Conservation (phyloP, 2,113 vertebrate genomes). For the Platichthys stellatus region DNA sequence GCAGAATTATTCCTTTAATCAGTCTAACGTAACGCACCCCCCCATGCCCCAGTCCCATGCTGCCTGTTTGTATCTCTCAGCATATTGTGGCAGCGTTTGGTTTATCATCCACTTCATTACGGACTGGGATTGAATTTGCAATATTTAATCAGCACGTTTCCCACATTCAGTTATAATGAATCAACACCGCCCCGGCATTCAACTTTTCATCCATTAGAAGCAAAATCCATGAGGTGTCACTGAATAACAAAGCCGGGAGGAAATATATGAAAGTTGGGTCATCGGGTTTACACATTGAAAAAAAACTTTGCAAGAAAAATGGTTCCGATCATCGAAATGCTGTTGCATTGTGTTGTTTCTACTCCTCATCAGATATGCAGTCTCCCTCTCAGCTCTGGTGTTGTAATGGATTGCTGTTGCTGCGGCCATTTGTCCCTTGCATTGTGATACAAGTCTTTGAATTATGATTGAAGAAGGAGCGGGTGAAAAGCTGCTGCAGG, state of each 20-base stretch:
- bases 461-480: constrained; percentile 47
- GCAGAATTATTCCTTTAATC: neutral
- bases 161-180: constrained; percentile 40
- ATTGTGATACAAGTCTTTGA: constrained; percentile 50
- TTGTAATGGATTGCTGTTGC: constrained; percentile 62
- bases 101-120: constrained; percentile 37
- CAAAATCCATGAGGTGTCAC: constrained; percentile 45
- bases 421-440: constrained; percentile 18
- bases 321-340: constrained; percentile 44
- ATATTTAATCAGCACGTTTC: constrained; percentile 49
- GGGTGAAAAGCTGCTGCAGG: constrained; percentile 18
- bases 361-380: constrained; percentile 52
- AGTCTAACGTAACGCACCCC: neutral
- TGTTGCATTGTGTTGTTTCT: constrained; percentile 41
- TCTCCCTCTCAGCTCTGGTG: constrained; percentile 14
- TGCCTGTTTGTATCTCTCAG: constrained; percentile 12
- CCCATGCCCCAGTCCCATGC: constrained; percentile 4
- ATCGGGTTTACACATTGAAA: constrained; percentile 53
- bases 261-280: constrained; percentile 44
- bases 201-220: constrained; percentile 41
- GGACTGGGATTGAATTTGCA: constrained; percentile 39
- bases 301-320: constrained; percentile 34
- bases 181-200: constrained; percentile 24
- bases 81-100: neutral
- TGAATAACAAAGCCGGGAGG: constrained; percentile 33